Base-by-base conservation (phyloP, 2,888 invertebrate species). In the Latrodectus elegans region DNA sequence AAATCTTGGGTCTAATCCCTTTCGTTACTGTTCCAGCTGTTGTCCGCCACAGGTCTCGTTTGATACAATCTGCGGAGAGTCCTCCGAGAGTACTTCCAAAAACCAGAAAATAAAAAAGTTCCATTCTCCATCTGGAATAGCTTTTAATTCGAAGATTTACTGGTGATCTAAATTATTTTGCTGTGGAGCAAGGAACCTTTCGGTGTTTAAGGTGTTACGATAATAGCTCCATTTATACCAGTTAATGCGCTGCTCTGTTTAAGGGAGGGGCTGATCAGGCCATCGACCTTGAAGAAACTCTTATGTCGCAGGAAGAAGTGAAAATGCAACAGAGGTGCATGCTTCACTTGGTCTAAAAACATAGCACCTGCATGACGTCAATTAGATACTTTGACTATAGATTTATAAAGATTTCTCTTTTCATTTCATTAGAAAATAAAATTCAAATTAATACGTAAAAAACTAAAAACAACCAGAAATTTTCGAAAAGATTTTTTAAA, bases 181-280 rank as follows among this genome's bases (percentile, higher is more conserved):
- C 73, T 17, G 55, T 12, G 49, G 83, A 83, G 82, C 83, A 55
- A 76, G 76, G 70, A 83, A 83, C 76, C 71, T 76, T 49, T 83
- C 70, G 60, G 77, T 77, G 77, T 82, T 72, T 81, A 38, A 87
- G 77, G 82, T 82, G 82, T 82, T 78, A 78, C 77, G 77, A 82
- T 81, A 82, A 87, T 87, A 82, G 81, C 82, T 82, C 82, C 72
- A 87, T 87, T 87, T 87, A 82, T 87, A 6, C 38, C 87, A 87
- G 73, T 12, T 60, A 68, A 73, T 70, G 82, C 81, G 87, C 52
- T 72, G 73, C 38, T 81, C 60, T 75, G 77, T 80, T 81, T 65
- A 64, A 64, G 80, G 86, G 80, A 71, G 76, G 76, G 86, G 67
- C 64, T 60, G 60, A 55, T 83, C 76, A 76, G 89, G 89, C 68